These are phyloP conservation scores for Chloroceryle inda DNA, from an alignment of 2,797 vertebrate genomes.

Conservation along the genomic window DNA sequence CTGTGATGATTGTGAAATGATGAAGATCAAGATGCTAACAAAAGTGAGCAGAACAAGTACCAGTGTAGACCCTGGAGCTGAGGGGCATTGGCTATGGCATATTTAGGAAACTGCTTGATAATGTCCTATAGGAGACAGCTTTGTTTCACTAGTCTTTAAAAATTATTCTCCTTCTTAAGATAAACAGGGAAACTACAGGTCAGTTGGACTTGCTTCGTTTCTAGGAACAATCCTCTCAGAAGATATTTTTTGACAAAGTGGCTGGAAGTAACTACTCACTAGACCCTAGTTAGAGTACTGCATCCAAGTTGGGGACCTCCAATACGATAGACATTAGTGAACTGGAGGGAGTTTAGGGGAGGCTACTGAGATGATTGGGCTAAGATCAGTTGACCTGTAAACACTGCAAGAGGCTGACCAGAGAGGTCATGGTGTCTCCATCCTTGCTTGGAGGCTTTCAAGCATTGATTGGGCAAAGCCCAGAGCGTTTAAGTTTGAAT, in stretches of 20 bases:
- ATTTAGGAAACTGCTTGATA: background rate
- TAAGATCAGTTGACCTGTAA: background rate
- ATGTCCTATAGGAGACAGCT: background rate
- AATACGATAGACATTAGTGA: background rate
- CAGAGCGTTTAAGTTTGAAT: background rate
- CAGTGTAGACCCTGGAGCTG: background rate
- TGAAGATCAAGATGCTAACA: background rate
- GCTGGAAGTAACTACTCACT: background rate
- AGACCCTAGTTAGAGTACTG: background rate
- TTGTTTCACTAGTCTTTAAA: background rate
- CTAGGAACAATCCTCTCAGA: background rate
- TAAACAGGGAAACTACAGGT: background rate
- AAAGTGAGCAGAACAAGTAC: background rate
- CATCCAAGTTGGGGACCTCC: background rate
- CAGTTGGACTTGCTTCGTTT: background rate
- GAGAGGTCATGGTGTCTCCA: no score
- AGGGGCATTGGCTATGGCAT: background rate
- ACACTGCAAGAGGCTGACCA: background rate
- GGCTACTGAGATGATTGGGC: rapidly evolving
- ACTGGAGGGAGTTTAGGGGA: background rate
- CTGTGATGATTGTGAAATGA: background rate
- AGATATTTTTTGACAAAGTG: background rate
- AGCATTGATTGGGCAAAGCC: background rate
- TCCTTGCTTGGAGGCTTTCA: background rate
- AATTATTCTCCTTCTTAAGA: background rate